Base-by-base conservation (phyloP, 2,888 invertebrate genomes). In the Synergus itoensis region DNA sequence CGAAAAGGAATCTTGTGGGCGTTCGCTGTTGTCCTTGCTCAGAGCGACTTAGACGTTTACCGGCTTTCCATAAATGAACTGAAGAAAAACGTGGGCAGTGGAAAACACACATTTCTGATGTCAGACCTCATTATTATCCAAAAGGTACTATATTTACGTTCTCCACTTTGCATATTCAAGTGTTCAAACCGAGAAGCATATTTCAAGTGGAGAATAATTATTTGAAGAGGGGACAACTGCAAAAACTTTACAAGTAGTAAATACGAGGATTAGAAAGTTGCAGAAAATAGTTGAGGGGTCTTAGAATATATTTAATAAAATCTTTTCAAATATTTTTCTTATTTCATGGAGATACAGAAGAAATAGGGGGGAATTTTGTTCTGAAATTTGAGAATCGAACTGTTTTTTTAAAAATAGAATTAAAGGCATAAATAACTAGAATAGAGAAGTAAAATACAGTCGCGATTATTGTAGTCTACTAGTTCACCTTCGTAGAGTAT, bases 121-220 rank as follows among this genome's bases (percentile, higher is more conserved):
- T 87, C 87, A 80, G 80, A 80, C 77, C 83, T 89, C 81, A 84
- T 82, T 81, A 85, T 89, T 84, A 85, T 87, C 76, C 85, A 84
- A 79, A 86, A 89, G 88, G 86, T 87, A 85, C 82, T 75, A 80
- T 79, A 65, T 69, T 43, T 65, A 73, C 9, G 14, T 43, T 67
- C 43, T 18, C 41, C 12, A 48, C 4, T 48, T 69, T 73, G 28
- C 69, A 21, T 43, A 21, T 14, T 18, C 43, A 67, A 18, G 45
- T 43, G 12, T 14, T 18, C 18, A 67, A 18, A 45, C 18, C 21
- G 28, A 62, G 7, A 28, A 28, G 12, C 62, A 28, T 14, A 62
- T 62, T 28, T 62, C 28, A 62, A 62, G 11, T 28, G 62, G 28
- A 62, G 28, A 21, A 28, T 28, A 62, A 62, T 62, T 28, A 14